Percentiles rank a stretch among this genome's conserved stretches.
These are phyloP conservation scores for Hippocampus zosterae DNA, from an alignment of 2,113 vertebrate genomes.

Conservation along the genomic window DNA sequence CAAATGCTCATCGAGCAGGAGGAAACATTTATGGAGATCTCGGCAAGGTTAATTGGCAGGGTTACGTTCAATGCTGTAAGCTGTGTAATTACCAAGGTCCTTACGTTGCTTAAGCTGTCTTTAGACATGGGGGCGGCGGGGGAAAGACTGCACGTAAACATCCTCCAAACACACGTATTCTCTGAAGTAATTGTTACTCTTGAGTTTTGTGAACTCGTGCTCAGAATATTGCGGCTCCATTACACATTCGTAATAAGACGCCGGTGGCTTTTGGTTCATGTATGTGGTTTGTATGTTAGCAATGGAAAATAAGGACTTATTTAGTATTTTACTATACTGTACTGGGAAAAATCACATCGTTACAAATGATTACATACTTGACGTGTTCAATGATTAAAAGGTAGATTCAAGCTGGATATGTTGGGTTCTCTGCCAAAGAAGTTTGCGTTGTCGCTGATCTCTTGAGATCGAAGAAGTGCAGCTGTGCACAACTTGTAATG, in stretches of 20 bases:
- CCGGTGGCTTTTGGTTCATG: too few species aligned
- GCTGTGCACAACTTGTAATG: too few species aligned
- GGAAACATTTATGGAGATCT: constrained; percentile 55
- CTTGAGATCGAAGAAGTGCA: too few species aligned
- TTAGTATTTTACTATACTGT: too few species aligned
- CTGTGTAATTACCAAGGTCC: constrained; percentile 41
- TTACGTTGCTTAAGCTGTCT: constrained; percentile 40
- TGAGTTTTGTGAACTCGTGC: neutral
- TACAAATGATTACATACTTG: too few species aligned
- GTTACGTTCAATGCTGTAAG: constrained; percentile 50
- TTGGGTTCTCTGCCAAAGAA: too few species aligned
- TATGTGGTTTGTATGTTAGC: too few species aligned
- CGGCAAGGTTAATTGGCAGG: constrained; percentile 45
- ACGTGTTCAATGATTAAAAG: too few species aligned
- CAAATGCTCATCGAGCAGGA: constrained; percentile 36
- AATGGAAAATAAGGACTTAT: too few species aligned
- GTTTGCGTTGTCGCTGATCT: too few species aligned
- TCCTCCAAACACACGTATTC: constrained; percentile 11
- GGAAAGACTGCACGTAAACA: constrained; percentile 8
- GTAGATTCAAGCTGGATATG: too few species aligned
- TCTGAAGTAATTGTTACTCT: constrained; percentile 11
- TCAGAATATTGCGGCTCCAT: neutral
- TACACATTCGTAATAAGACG: neutral
- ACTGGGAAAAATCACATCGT: too few species aligned
- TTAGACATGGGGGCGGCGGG: constrained; percentile 7